phyloP scores from a whole-genome alignment of 1,140 invertebrate species.

The Anastrepha obliqua region DNA sequence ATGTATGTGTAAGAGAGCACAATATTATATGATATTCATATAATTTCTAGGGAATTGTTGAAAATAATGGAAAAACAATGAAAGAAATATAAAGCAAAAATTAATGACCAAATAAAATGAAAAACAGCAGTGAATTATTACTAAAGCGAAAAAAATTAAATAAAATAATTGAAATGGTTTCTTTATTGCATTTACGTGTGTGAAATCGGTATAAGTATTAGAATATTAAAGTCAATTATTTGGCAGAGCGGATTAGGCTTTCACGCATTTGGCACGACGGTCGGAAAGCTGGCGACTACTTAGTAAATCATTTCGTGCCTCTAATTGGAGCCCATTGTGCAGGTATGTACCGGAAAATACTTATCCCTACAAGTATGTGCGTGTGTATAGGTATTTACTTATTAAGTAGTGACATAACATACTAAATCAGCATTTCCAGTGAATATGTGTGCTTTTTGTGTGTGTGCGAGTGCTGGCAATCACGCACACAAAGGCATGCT shows the following conservation, averaged over 20 bases:
- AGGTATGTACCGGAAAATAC: neutral
- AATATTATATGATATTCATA: conserved; percentile 48
- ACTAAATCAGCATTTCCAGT: neutral
- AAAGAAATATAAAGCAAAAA: neutral
- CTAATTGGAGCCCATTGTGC: neutral
- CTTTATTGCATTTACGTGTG: conserved; percentile 31
- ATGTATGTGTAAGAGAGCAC: neutral
- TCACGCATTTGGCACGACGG: too few relatives aligned
- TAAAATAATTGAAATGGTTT: neutral
- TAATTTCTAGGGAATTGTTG: conserved; percentile 24
- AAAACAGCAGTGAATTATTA: conserved; percentile 13
- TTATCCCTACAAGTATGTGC: neutral
- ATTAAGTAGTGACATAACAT: neutral
- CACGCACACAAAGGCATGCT: neutral
- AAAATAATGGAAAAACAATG: neutral
- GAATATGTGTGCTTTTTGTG: neutral
- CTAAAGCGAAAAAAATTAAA: neutral
- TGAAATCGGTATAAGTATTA: neutral
- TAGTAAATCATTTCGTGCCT: neutral
- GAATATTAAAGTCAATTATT: too few relatives aligned
- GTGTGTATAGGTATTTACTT: neutral
- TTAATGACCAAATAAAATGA: conserved; percentile 36
- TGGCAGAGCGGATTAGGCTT: too few relatives aligned
- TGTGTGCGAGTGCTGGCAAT: neutral
- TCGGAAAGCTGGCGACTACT: too few relatives aligned